Conservation (phyloP, 1,140 invertebrate species). For the Eriosoma lanigerum region DNA sequence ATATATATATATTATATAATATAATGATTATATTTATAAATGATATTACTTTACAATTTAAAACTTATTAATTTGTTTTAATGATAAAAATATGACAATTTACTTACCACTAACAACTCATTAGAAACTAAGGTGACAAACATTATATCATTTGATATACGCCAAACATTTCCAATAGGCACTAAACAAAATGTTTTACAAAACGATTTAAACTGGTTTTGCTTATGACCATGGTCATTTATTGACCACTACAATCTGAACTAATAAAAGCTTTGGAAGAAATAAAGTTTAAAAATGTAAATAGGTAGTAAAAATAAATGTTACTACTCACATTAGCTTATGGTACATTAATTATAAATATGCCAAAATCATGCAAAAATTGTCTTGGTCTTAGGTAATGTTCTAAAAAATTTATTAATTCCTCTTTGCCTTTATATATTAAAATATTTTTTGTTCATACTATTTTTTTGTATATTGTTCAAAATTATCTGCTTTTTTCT, state of each 20-base stretch:
- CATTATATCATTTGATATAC: slow-evolving; percentile 30
- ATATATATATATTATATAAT: too few species aligned
- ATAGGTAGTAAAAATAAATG: neutral
- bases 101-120: slow-evolving; percentile 33
- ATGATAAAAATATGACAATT: neutral
- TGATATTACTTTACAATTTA: too few species aligned
- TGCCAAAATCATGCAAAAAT: slow-evolving; percentile 33
- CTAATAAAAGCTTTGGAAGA: neutral
- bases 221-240: neutral
- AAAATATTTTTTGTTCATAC: neutral
- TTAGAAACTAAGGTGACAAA: slow-evolving; percentile 1
- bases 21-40: too few species aligned
- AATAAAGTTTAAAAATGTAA: neutral
- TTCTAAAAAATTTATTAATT: slow-evolving; percentile 33
- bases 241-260: slow-evolving; percentile 38
- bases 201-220: neutral
- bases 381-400: slow-evolving; percentile 40
- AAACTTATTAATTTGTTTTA: too few species aligned
- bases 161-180: slow-evolving; percentile 1
- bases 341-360: slow-evolving; percentile 37
- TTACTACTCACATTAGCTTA: neutral
- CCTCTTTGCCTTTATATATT: slow-evolving; percentile 22
- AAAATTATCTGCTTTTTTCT: slow-evolving; percentile 2
- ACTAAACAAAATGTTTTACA: slow-evolving; percentile 17
- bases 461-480: neutral